Base-by-base conservation (phyloP, 1,140 invertebrate species). In the Papilio aristodemus region DNA sequence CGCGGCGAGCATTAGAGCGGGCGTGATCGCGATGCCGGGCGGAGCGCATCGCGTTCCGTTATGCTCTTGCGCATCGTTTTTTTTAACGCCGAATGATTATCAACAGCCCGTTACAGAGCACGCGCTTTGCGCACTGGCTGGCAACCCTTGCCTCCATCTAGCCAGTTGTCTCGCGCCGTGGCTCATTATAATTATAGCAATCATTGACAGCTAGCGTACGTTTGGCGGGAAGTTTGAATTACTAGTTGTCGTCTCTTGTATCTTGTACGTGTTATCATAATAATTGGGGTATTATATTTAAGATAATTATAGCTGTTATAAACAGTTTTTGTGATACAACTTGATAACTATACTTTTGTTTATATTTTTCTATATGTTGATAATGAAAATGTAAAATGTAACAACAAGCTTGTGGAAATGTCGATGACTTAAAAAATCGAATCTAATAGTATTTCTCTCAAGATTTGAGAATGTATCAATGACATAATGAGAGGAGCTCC, bases 41-140 rank as follows among this genome's bases (percentile, higher is more conserved):
- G 80, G 69, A 85, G 85, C 86, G 87, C 81, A 84, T 84, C 87
- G 85, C 71, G 77, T 58, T 74, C 87, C 87, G 86, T 88, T 87
- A 90, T 84, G 78, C 80, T 80, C 78, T 72, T 71, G 77, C 78
- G 77, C 68, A 36, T 71, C 54, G 69, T 69, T 71, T 76, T 78
- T 79, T 88, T 79, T 87, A 83, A 86, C 83, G 72, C 70, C 67
- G 60, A 69, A 73, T 76, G 80, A 86, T 87, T 84, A 88, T 84
- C 81, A 77, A 64, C 70, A 72, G 72, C 70, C 88, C 88, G 86
- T 90, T 90, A 90, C 72, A 70, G 64, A 75, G 83, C 86, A 84
- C 81, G 85, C 81, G 83, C 82, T 73, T n/a, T 75, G 76, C 71
- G 68, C 74, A 67, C 63, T 69, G 41, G 69, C 13, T 36, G 19